phyloP scores from a whole-genome alignment of 2,888 invertebrate species.

The Epicampocera succincta region DNA sequence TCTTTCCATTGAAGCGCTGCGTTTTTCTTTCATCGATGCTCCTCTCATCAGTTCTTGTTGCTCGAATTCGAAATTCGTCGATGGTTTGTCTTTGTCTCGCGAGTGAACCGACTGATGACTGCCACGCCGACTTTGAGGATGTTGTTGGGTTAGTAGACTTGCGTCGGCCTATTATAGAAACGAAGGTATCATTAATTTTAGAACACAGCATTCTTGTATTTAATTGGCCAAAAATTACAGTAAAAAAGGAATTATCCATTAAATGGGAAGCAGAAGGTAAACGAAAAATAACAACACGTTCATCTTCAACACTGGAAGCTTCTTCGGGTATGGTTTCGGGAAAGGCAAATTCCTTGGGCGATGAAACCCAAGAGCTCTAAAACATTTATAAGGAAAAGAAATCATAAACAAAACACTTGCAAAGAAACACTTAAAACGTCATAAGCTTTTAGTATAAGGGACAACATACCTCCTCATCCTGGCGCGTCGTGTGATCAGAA shows the following conservation, averaged over 20 bases:
- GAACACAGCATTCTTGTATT: too few species aligned
- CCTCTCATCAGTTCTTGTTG: slow-evolving; percentile 80
- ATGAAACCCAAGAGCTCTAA: slow-evolving; percentile 89
- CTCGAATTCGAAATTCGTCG: slow-evolving; percentile 81
- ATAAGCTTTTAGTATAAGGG: slow-evolving; percentile 9
- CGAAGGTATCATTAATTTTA: too few species aligned
- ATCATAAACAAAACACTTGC: slow-evolving; percentile 45
- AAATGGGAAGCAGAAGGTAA: slow-evolving; percentile 89
- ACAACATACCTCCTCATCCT: slow-evolving; percentile 79
- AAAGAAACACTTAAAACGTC: slow-evolving; percentile 47
- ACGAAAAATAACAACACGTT: slow-evolving; percentile 94
- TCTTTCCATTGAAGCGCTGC: slow-evolving; percentile 87
- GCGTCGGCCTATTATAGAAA: slow-evolving; percentile 85
- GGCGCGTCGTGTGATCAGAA: slow-evolving; percentile 78
- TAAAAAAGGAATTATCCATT: slow-evolving; percentile 90
- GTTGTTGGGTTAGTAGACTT: slow-evolving; percentile 88
- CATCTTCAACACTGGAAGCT: slow-evolving; percentile 95
- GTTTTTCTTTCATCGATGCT: slow-evolving; percentile 79
- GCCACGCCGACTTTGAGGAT: slow-evolving; percentile 80
- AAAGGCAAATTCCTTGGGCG: slow-evolving; percentile 93
- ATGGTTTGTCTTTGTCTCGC: slow-evolving; percentile 78
- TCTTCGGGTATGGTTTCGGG: slow-evolving; percentile 97
- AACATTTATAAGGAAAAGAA: slow-evolving; percentile 47
- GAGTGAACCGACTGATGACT: slow-evolving; percentile 80
- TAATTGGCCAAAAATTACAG: slow-evolving; percentile 82